Conservation (phyloP, 53 echinoderm and acorn worm genomes). For the Astropecten irregularis region DNA sequence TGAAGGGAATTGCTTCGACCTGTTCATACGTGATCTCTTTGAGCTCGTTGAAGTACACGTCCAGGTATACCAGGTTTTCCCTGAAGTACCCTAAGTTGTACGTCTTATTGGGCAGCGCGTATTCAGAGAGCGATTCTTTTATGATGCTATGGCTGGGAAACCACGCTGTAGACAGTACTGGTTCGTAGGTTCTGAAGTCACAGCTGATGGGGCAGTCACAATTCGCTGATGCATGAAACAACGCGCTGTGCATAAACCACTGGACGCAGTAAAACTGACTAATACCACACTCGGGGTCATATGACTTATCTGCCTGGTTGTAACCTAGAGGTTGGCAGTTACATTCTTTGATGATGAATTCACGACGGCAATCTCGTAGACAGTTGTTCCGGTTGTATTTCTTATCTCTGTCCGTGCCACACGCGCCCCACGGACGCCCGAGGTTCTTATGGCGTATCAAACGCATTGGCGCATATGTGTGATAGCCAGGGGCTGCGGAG, state of each 20-base stretch:
- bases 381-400: too few relatives aligned
- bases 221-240: neutral
- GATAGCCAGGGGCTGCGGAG: conserved; percentile 30
- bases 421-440: conserved; percentile 41
- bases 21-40: conserved; percentile 23
- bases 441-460: neutral
- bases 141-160: conserved; percentile 15
- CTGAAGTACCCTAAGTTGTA: too few relatives aligned
- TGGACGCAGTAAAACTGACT: neutral
- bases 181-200: conserved; percentile 3
- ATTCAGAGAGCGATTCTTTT: neutral
- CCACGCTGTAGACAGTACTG: conserved; percentile 25
- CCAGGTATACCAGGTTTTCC: too few relatives aligned
- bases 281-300: neutral
- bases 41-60: too few relatives aligned
- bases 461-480: conserved; percentile 41
- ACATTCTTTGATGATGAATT: conserved; percentile 5
- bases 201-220: conserved; percentile 24
- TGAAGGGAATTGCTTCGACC: conserved; percentile 10
- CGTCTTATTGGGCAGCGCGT: neutral
- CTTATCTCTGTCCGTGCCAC: too few relatives aligned
- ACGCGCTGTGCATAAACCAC: conserved; percentile 5
- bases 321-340: conserved; percentile 26
- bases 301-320: too few relatives aligned
- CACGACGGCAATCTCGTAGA: neutral